Percentiles rank a stretch among this genome's conserved stretches.
These are phyloP conservation scores for Eciton burchellii DNA, from an alignment of 1,140 invertebrate genomes.

Conservation along the genomic window DNA sequence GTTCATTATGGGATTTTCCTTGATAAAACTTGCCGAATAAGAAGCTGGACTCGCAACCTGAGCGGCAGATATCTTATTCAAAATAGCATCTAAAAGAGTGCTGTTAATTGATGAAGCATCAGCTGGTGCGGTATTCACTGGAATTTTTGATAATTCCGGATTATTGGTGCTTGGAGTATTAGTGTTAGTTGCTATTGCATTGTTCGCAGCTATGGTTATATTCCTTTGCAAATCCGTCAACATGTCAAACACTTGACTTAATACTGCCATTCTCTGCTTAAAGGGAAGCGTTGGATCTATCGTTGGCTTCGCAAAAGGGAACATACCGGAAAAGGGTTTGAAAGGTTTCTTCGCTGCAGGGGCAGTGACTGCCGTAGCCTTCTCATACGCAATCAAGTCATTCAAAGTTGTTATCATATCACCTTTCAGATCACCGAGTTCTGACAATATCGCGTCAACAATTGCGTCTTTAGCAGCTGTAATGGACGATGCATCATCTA, in stretches of 20 bases:
- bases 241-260: conserved; percentile 83
- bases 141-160: background rate
- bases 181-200: conserved; percentile 68
- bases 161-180: background rate
- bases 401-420: conserved; percentile 80
- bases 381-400: conserved; percentile 78
- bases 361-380: conserved; percentile 57
- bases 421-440: conserved; percentile 79
- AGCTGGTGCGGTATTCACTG: background rate
- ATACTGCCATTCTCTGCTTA: conserved; percentile 79
- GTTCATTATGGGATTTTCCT: conserved; percentile 54
- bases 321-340: conserved; percentile 74
- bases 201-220: conserved; percentile 76
- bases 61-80: conserved; percentile 69
- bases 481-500: conserved; percentile 78
- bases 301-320: conserved; percentile 73
- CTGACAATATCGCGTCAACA: conserved; percentile 78
- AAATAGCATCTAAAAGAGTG: conserved; percentile 78
- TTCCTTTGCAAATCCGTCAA: conserved; percentile 81
- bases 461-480: conserved; percentile 79
- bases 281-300: conserved; percentile 77
- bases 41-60: conserved; percentile 19
- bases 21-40: conserved; percentile 11
- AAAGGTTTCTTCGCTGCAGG: conserved; percentile 69
- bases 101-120: conserved; percentile 63